Evolutionary conservation across 1,140 invertebrate genomes (phyloP).

Genomic region (Bombus confusus): DNA sequence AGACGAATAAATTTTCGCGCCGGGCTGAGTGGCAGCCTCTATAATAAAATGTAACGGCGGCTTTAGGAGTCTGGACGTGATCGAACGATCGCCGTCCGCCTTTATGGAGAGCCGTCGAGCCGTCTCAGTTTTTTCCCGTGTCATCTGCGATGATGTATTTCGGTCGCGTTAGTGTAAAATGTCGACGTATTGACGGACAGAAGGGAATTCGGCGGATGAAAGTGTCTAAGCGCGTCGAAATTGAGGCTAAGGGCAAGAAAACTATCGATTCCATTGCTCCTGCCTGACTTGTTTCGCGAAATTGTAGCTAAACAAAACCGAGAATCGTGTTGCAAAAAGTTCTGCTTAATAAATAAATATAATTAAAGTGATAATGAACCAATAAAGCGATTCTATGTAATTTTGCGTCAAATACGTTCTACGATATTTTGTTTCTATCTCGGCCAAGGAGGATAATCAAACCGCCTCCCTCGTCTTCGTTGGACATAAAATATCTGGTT

Average conservation of each 20-base stretch:
- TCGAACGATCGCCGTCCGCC: conserved; percentile 47
- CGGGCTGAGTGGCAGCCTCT: conserved; percentile 46
- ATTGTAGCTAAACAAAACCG: not conserved
- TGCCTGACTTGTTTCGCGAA: not conserved
- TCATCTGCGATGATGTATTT: conserved; percentile 57
- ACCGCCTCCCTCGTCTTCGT: conserved; percentile 24
- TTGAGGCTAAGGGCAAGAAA: not conserved
- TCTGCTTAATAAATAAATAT: too few relatives aligned
- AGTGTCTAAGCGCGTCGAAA: not conserved
- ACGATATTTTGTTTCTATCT: not conserved
- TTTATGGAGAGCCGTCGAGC: conserved; percentile 54
- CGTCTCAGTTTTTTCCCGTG: conserved; percentile 65
- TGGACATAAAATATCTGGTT: conserved; percentile 62
- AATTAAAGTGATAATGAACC: too few relatives aligned
- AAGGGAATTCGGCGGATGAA: not conserved
- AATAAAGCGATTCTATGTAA: not conserved
- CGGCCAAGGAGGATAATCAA: conserved; percentile 59
- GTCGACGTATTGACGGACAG: not conserved
- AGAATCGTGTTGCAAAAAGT: not conserved
- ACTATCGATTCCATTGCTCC: not conserved
- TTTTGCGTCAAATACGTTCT: not conserved
- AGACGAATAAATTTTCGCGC: conserved; percentile 52
- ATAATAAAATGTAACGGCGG: conserved; percentile 69
- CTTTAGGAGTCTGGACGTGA: conserved; percentile 59
- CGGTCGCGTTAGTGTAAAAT: conserved; percentile 50